These are phyloP conservation scores for Micrasema minimum DNA, from an alignment of 1,140 invertebrate genomes.

Conservation along the genomic window DNA sequence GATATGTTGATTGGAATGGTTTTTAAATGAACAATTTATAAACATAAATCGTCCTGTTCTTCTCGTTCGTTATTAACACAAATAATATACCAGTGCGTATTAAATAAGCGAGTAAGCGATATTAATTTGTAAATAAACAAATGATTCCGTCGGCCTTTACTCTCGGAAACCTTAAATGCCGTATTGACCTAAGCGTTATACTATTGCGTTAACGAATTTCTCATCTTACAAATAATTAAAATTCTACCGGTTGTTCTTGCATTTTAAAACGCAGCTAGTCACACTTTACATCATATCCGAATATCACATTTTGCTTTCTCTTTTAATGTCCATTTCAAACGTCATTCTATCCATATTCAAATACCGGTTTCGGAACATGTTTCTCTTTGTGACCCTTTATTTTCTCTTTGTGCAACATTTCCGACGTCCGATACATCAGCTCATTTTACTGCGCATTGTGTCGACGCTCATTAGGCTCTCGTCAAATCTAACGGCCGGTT, in stretches of 20 bases:
- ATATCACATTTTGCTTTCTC: constrained; percentile 30
- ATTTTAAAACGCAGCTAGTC: constrained; percentile 7
- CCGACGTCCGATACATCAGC: constrained; percentile 5
- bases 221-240: background rate
- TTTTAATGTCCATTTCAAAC: constrained; percentile 21
- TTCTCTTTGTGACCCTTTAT: constrained; percentile 23
- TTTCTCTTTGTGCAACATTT: constrained; percentile 31
- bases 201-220: too few relatives aligned
- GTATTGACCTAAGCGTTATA: too few relatives aligned
- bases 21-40: too few relatives aligned
- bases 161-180: too few relatives aligned
- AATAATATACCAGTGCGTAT: too few relatives aligned
- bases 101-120: too few relatives aligned
- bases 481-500: constrained; percentile 18
- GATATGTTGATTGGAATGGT: too few relatives aligned
- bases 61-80: too few relatives aligned
- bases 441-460: constrained; percentile 16
- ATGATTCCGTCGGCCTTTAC: too few relatives aligned
- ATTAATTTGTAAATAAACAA: too few relatives aligned
- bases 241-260: constrained; percentile 19
- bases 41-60: too few relatives aligned
- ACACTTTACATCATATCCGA: constrained; percentile 22
- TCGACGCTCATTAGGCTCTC: constrained; percentile 18
- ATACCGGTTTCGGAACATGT: constrained; percentile 18
- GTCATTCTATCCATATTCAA: constrained; percentile 16